Base-by-base conservation (phyloP, 2,113 vertebrate genomes). In the Calyptommatus sinebrachiatus region DNA sequence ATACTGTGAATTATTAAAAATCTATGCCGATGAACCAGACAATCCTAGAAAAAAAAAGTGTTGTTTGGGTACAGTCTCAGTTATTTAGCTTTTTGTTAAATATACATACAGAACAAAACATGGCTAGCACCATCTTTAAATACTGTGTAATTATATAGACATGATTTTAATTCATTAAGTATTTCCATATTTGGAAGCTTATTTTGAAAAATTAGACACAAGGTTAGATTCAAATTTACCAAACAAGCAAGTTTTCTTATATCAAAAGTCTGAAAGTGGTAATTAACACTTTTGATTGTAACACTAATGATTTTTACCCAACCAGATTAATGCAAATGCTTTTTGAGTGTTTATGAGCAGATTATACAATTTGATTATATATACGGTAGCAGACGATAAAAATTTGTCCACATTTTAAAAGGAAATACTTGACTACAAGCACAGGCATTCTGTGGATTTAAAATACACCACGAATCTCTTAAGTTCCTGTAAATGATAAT, bases 401-500 rank as follows among this genome's bases (percentile, higher is more conserved):
- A 6, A 24, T 70, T 48, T 46, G 80, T 26, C 41, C 21, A 68
- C 16, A 11, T 65, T 65, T 53, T 48, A 26, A 61, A n/a, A 68
- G 2, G 16, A 18, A 57, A 57, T 57, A 57, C 9, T 26, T 0
- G 0, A 1, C 20, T 11, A 71, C 53, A 53, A 29, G 26, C 71
- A 70, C 7, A 83, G 35, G 29, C 65, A 60, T 78, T 53, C n/a
- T 10, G 69, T 28, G 35, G 20, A 18, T 63, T 11, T 21, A 26
- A 81, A 84, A 71, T 66, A 50, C 0, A 5, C 81, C 0, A 28
- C 66, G 45, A 28, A 20, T 3, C 24, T 80, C 35, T 11, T 10
- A 4, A 60, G 41, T 16, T 16, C n/a, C 57, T 83, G 60, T 6
- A 71, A 89, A 80, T 5, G 83, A 24, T 35, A 68, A 12, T 24